phyloP scores from a whole-genome alignment of 92 coral and sea anemone species.

The Phenganax stokvisi region DNA sequence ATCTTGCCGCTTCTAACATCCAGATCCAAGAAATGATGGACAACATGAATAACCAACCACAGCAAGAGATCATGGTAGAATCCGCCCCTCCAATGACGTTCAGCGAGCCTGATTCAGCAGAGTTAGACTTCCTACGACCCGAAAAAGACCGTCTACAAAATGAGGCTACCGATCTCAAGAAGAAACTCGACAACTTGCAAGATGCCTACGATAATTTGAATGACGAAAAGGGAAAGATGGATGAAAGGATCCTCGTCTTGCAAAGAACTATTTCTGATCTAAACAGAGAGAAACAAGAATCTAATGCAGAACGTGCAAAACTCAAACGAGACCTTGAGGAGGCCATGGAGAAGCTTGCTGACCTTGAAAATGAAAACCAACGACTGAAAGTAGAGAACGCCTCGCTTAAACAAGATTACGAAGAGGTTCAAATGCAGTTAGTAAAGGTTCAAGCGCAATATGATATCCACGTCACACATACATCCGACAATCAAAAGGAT shows the following conservation, averaged over 20 bases:
- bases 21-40: constrained; percentile 70
- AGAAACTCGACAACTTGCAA: constrained; percentile 59
- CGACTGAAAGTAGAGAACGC: constrained; percentile 47
- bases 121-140: constrained; percentile 62
- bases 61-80: constrained; percentile 64
- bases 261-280: constrained; percentile 54
- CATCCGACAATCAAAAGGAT: constrained; percentile 52
- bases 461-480: constrained; percentile 66
- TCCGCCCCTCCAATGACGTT: constrained; percentile 49
- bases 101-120: constrained; percentile 58
- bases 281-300: constrained; percentile 47
- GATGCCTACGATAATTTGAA: constrained; percentile 63
- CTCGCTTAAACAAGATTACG: constrained; percentile 43
- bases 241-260: constrained; percentile 42
- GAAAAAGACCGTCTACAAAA: constrained; percentile 73
- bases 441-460: constrained; percentile 82
- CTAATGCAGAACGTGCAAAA: constrained; percentile 44
- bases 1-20: constrained; percentile 57
- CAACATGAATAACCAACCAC: constrained; percentile 56
- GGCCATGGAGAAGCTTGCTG: constrained; percentile 60
- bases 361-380: constrained; percentile 73
- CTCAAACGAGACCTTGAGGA: constrained; percentile 57
- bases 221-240: constrained; percentile 59
- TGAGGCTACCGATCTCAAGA: constrained; percentile 67
- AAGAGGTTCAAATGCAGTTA: constrained; percentile 46